Conservation (phyloP, 2,113 vertebrate genomes). For the Sinocyclocheilus anshuiensis region DNA sequence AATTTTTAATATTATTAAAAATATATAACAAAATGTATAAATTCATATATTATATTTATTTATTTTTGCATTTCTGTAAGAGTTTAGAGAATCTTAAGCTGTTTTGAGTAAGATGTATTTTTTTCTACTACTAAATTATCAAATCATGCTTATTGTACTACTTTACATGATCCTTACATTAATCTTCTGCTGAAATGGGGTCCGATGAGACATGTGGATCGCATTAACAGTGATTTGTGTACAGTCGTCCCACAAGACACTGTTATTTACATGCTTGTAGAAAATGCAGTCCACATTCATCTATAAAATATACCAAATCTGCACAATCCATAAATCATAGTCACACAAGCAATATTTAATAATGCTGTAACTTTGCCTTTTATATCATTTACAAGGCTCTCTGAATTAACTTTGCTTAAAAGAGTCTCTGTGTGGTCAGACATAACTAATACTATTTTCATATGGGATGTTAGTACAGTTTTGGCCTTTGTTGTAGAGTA, state of each 20-base stretch:
- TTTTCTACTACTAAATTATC: not conserved
- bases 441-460: slow-evolving; percentile 31
- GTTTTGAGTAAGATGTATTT: not conserved
- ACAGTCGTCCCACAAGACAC: slow-evolving; percentile 57
- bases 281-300: slow-evolving; percentile 59
- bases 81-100: not conserved
- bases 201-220: not conserved
- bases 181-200: not conserved
- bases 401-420: slow-evolving; percentile 42
- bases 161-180: not conserved
- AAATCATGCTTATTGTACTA: slow-evolving; percentile 7
- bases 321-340: slow-evolving; percentile 50
- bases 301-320: slow-evolving; percentile 42
- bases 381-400: not conserved
- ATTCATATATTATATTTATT: no score
- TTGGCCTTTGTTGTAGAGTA: slow-evolving; percentile 48
- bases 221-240: slow-evolving; percentile 26
- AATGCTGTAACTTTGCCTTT: slow-evolving; percentile 47
- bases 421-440: slow-evolving; percentile 21
- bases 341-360: slow-evolving; percentile 20
- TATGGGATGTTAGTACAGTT: slow-evolving; percentile 12
- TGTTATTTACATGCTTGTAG: slow-evolving; percentile 19
- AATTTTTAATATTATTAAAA: no score
- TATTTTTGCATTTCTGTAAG: not conserved
- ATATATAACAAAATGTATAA: no score